These are phyloP conservation scores for Notechis scutatus DNA, from an alignment of 2,113 vertebrate genomes.

Conservation along the genomic window DNA sequence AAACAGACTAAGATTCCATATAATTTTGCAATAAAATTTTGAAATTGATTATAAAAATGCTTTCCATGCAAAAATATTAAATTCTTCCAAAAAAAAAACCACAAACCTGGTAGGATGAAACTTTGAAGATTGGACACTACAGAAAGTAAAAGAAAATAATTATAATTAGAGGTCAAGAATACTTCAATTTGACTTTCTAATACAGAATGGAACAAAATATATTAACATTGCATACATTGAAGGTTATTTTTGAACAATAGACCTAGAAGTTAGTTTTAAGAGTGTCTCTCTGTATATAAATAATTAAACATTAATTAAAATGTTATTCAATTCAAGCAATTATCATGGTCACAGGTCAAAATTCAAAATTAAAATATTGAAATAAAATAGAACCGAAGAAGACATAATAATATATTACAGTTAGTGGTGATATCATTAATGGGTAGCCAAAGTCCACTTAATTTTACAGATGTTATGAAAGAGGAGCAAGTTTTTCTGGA, in stretches of 20 bases:
- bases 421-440: background rate
- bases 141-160: too few species aligned
- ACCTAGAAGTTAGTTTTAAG: background rate
- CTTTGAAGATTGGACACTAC: too few species aligned
- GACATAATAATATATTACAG: background rate
- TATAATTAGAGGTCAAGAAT: background rate
- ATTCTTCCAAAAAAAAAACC: too few species aligned
- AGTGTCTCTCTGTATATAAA: background rate
- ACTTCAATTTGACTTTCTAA: background rate
- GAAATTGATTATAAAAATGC: too few species aligned
- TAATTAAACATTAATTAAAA: too few species aligned
- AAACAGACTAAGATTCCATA: too few species aligned
- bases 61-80: too few species aligned
- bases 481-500: background rate
- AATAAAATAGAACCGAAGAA: background rate
- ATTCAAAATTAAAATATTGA: background rate
- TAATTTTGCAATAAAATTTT: too few species aligned
- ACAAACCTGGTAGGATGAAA: too few species aligned
- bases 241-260: background rate
- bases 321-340: background rate
- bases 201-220: background rate
- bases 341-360: background rate
- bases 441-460: background rate
- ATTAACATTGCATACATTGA: background rate
- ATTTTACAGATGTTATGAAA: background rate